Evolutionary conservation across 2,797 vertebrate species (phyloP), one percentile per base, ranked within the genome.

Genomic region (Emydoidea blandingii): DNA sequence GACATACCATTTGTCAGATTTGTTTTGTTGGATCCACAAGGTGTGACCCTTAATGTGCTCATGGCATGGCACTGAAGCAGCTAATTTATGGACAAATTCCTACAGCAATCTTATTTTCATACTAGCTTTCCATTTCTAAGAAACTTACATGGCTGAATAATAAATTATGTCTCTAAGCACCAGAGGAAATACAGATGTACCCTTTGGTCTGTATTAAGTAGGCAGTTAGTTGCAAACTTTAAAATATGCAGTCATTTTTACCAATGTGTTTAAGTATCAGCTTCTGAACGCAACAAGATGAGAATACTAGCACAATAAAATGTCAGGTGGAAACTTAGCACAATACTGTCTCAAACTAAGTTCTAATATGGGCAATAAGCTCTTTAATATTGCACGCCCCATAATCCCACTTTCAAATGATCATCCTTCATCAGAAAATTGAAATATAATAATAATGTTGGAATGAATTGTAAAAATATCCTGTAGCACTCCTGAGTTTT

Each of bases 1-100:
- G 54, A 18, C 54, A 90, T 82, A 54, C 44, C 34, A 86, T 93
- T 92, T 95, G 92, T 93, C 91, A 94, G 53, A 92, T 96, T 87
- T 97, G 86, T 76, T 95, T 95, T 94, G 87, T 94, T 72, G 91
- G 91, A 95, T 84, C 93, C 94, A 95, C 93, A 95, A 95, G 95
- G 95, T 90, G 82, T 95, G 94, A 95, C 88, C 93, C 93, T 93
- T 96, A 88, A 84, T 92, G 78, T 87, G 65, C 83, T 81, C 86
- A 92, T 95, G 94, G 31, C 88, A 94, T 95, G 85, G 76, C 34
- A 80, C 31, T n/a, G 34, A 80, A 80, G 47, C 90, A 92, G 85
- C 95, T 94, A 95, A 96, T 96, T 93, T 94, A 95, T 83, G 50
- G 54, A 84, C 59, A 31, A 95, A 91, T 91, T 91, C 81, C 78